Evolutionary conservation across 2,797 vertebrate species (phyloP), one percentile per base, ranked within the genome.

Genomic region (Oceanodroma leucorhoa): DNA sequence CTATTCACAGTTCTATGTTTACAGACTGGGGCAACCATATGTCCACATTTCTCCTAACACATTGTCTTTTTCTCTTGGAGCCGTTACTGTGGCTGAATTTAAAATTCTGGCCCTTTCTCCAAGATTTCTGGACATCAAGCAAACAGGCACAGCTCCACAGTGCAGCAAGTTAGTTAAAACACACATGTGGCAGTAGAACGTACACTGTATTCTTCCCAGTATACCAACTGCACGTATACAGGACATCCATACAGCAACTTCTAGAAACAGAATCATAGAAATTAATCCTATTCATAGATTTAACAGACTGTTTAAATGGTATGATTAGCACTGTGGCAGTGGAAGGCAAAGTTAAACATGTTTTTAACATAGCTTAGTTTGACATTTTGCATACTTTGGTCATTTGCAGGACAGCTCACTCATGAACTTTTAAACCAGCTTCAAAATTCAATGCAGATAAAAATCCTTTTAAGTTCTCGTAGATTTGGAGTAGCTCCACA

Each of bases 351-450:
- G 22, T 34, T 53, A 34, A 70, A 48, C 13, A 17, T 43, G 11
- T 15, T 79, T 90, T 81, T 81, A 86, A 77, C 17, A 58, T 3
- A 81, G 43, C 17, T 91, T 81, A 43, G 50, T 38, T 65, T 51
- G 54, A 53, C 11, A 64, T 82, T 88, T 86, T 41, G 72, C 85
- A 81, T 91, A 88, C 83, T 93, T 88, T 54, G 48, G 82, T 89
- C 58, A 57, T 27, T 45, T 83, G 83, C 17, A 62, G 51, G 30
- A 30, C 46, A 91, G 87, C 43, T 81, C 46, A 48, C 67, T 82
- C 58, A 55, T 36, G 86, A 85, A 58, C 51, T 92, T 92, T 87
- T 53, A 94, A 92, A 83, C 79, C 86, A 76, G 51, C 54, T 92
- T 87, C 90, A 66, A 82, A 93, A 87, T 26, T 55, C 12, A 57